Evolutionary conservation across 2,113 vertebrate genomes (phyloP).

Genomic region (Microcebus ravelobensis): DNA sequence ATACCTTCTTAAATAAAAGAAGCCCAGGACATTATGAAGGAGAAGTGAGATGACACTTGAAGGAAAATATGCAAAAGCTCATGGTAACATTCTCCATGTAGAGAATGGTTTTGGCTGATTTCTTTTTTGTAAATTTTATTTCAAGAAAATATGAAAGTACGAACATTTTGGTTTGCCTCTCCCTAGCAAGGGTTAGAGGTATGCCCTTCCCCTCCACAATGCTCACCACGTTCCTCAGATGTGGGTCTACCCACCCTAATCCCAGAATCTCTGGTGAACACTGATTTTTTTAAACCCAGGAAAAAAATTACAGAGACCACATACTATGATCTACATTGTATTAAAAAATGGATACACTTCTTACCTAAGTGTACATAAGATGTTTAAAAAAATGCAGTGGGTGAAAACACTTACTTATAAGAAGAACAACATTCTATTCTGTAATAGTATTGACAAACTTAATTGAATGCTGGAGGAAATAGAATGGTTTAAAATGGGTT

Average conservation of each 20-base stretch:
- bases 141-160: too few relatives aligned
- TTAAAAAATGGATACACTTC: not conserved
- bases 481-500: not conserved
- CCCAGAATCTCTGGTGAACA: too few relatives aligned
- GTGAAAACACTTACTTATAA: not conserved
- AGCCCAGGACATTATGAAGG: not conserved
- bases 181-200: too few relatives aligned
- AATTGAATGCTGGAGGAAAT: not conserved
- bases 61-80: not conserved
- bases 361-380: not conserved
- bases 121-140: not conserved
- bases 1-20: constrained; percentile 1
- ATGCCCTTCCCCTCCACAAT: too few relatives aligned
- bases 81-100: not conserved
- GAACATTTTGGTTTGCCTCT: too few relatives aligned
- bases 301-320: not conserved
- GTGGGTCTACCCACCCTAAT: too few relatives aligned
- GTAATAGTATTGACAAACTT: not conserved
- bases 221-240: too few relatives aligned
- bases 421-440: not conserved
- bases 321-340: not conserved
- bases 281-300: not conserved
- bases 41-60: not conserved
- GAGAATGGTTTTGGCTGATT: not conserved
- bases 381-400: not conserved